Conservation (phyloP, 2,888 invertebrate genomes). For the Thyatira batis region DNA sequence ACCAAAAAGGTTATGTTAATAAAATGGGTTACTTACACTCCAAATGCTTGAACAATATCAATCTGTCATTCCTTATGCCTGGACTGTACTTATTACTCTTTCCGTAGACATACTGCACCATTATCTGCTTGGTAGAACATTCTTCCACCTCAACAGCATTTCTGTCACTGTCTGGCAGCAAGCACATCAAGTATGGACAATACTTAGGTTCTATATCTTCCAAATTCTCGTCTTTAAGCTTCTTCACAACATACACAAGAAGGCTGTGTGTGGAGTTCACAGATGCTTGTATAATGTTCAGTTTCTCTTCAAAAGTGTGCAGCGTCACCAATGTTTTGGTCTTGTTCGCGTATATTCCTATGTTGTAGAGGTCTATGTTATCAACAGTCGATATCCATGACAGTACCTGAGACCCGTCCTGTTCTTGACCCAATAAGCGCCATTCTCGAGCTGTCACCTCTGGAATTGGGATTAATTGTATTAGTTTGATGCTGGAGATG, state of each 20-base stretch:
- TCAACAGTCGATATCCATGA: constrained; percentile 82
- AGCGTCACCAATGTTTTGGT: constrained; percentile 83
- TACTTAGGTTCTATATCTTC: constrained; percentile 76
- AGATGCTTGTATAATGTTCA: constrained; percentile 90
- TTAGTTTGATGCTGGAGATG: background rate
- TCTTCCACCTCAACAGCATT: constrained; percentile 69
- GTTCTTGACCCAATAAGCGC: constrained; percentile 91
- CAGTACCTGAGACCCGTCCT: constrained; percentile 87
- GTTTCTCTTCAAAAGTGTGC: constrained; percentile 83
- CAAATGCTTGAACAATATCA: constrained; percentile 88
- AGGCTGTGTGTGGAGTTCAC: constrained; percentile 86
- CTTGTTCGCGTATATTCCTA: constrained; percentile 84
- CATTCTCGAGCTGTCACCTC: constrained; percentile 87
- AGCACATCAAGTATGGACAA: constrained; percentile 84
- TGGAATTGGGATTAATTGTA: constrained; percentile 42
- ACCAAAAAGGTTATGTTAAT: background rate
- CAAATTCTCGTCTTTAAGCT: constrained; percentile 52
- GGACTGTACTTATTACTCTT: constrained; percentile 78
- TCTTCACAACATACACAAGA: constrained; percentile 86
- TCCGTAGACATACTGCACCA: constrained; percentile 90
- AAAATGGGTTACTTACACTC: constrained; percentile 84
- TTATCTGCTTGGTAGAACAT: constrained; percentile 86
- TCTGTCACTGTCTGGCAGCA: constrained; percentile 68
- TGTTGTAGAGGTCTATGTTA: constrained; percentile 58
- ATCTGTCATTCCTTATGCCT: constrained; percentile 83